Conservation (phyloP, 2,888 invertebrate species). For the Agapetus fuscipes region DNA sequence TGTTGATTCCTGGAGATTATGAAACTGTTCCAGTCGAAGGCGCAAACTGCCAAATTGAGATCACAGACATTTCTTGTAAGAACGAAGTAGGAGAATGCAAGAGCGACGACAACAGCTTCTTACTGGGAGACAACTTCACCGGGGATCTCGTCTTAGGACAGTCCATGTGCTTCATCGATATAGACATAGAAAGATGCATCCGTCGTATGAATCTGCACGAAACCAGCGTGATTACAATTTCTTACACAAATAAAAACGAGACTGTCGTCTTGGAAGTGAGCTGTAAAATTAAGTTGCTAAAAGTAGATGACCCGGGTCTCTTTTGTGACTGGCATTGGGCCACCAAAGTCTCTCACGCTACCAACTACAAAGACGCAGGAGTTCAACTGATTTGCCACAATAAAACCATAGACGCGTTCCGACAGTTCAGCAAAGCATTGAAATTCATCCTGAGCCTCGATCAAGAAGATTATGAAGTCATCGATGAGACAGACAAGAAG, state of each 20-base stretch:
- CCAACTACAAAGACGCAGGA: conserved; percentile 47
- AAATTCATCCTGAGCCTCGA: conserved; percentile 62
- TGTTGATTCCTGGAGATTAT: conserved; percentile 35
- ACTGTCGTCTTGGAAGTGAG: conserved; percentile 30
- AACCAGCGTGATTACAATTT: conserved; percentile 32
- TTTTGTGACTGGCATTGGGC: conserved; percentile 49
- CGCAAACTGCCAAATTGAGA: conserved; percentile 33
- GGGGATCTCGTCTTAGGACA: conserved; percentile 43
- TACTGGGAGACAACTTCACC: conserved; percentile 32
- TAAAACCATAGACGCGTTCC: conserved; percentile 58
- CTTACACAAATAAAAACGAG: conserved; percentile 31
- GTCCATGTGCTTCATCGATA: conserved; percentile 39
- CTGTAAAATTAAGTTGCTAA: conserved; percentile 34
- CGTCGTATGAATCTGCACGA: conserved; percentile 46
- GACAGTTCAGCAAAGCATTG: conserved; percentile 61
- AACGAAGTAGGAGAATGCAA: conserved; percentile 28
- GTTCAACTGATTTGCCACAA: conserved; percentile 55
- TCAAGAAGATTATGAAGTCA: conserved; percentile 43
- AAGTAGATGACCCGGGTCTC: conserved; percentile 38
- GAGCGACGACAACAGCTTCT: conserved; percentile 29
- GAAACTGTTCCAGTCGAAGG: conserved; percentile 38
- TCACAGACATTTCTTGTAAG: conserved; percentile 31
- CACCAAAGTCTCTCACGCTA: conserved; percentile 40
- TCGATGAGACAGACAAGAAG: conserved; percentile 38
- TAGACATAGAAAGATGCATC: conserved; percentile 43